Base-by-base conservation (phyloP, 2,797 vertebrate species). In the Pyrrhura leucotis region DNA sequence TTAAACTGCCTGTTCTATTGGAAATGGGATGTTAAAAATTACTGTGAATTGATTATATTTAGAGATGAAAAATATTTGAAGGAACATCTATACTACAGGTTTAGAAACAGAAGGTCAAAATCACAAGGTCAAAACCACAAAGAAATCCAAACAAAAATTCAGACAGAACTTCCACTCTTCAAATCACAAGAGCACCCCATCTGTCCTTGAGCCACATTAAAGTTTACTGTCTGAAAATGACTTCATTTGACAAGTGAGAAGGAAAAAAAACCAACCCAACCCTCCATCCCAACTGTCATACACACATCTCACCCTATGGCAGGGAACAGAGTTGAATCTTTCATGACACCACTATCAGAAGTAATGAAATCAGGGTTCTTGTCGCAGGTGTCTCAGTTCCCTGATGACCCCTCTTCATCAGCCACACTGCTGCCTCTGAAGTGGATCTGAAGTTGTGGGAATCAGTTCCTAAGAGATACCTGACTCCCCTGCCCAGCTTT, bases 221-320 rank as follows among this genome's bases (percentile, higher is more conserved):
- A 78, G 47, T 18, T 25, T 15, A 0, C 10, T 84, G 22, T 80
- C 15, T 33, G 74, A 84, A 88, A 75, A 21, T 17, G 17, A 66
- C 25, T 91, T 76, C 54, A 59, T 25, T 33, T 39, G 19, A 59
- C n/a, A 45, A 40, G 9, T 8, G 10, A 3, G 14, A 31, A 4
- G 6, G 7, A 6, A 6, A 3, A 2, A 10, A 15, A 10, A 4
- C 3, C 29, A 26, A 21, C 3, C 2, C 7, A 53, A 51, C 19
- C 14, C 11, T 39, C 42, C 29, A 45, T n/a, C 7, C 1, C 17
- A 50, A 14, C 1, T 51, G 67, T n/a, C 21, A 79, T 19, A 72
- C 31, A 4, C 10, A 29, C 4, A 28, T 50, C 9, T 47, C 69
- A 59, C 2, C 37, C 74, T 20, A 9, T 12, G 56, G 65, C 6